phyloP scores from a whole-genome alignment of 1,140 invertebrate species.

The Apolygus lucorum region DNA sequence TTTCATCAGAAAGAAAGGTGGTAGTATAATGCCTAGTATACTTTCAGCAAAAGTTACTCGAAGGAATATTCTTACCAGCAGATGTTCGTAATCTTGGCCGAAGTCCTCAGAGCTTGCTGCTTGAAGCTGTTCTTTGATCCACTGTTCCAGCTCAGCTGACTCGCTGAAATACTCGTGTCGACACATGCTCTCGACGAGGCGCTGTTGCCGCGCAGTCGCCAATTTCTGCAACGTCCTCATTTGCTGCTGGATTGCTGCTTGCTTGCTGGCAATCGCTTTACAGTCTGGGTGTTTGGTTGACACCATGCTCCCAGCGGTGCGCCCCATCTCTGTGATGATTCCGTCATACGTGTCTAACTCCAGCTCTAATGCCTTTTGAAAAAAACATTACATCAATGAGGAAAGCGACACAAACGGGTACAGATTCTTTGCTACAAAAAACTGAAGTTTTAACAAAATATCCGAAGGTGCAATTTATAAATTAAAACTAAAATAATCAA shows the following conservation, averaged over 20 bases:
- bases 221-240: conserved; percentile 72
- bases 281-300: conserved; percentile 66
- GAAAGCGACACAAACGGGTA: background rate
- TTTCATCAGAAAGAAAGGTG: no score
- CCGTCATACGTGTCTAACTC: conserved; percentile 89
- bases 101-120: conserved; percentile 89
- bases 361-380: conserved; percentile 74
- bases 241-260: conserved; percentile 65
- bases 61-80: conserved; percentile 51
- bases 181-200: conserved; percentile 83
- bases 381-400: no score
- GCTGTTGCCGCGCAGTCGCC: conserved; percentile 67
- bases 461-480: background rate
- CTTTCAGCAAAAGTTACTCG: no score
- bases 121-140: conserved; percentile 89
- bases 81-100: conserved; percentile 93
- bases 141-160: conserved; percentile 80
- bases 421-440: no score
- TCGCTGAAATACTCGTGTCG: conserved; percentile 87
- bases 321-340: conserved; percentile 86
- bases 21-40: no score
- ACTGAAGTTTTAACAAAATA: background rate
- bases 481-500: no score
- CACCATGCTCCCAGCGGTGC: conserved; percentile 71
- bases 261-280: conserved; percentile 66